Percentiles rank a stretch among this genome's conserved stretches.
Evolutionary conservation across 2,888 invertebrate genomes (phyloP).

Genomic region (Eupithecia tripunctaria): DNA sequence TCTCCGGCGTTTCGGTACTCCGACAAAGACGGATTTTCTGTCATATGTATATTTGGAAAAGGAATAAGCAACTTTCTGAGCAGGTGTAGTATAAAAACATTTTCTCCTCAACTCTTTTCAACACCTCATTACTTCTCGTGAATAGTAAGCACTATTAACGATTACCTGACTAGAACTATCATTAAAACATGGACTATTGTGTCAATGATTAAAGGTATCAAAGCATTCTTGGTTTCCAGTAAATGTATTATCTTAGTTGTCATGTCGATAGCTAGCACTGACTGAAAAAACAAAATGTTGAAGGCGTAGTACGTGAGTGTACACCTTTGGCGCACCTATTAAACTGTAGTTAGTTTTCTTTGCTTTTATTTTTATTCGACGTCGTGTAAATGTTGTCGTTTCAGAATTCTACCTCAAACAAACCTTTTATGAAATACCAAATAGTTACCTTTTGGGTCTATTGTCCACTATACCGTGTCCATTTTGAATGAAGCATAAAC

Average conservation of each 20-base stretch:
- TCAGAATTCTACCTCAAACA: not conserved
- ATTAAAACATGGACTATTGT: constrained; percentile 24
- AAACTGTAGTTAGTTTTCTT: not conserved
- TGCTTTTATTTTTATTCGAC: too few relatives aligned
- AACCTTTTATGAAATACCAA: not conserved
- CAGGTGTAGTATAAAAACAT: too few relatives aligned
- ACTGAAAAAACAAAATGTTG: not conserved
- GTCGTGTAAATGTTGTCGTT: not conserved
- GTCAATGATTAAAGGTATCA: constrained; percentile 12
- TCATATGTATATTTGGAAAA: too few relatives aligned
- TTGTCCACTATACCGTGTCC: too few relatives aligned
- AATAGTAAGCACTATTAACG: too few relatives aligned
- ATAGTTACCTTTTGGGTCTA: too few relatives aligned
- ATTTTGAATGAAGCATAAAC: too few relatives aligned
- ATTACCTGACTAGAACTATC: constrained; percentile 7
- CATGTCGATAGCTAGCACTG: constrained; percentile 12
- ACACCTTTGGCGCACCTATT: not conserved
- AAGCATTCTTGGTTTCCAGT: constrained; percentile 21
- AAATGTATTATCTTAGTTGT: constrained; percentile 16
- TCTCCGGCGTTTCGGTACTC: too few relatives aligned
- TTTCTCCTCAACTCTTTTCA: too few relatives aligned
- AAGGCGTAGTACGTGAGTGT: not conserved
- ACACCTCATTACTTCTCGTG: too few relatives aligned
- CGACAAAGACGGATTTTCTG: too few relatives aligned
- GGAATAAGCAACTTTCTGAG: too few relatives aligned